Percentiles rank a stretch among this genome's conserved stretches.
Conservation (phyloP, 2,797 vertebrate genomes). For the Phrynocephalus forsythii region DNA sequence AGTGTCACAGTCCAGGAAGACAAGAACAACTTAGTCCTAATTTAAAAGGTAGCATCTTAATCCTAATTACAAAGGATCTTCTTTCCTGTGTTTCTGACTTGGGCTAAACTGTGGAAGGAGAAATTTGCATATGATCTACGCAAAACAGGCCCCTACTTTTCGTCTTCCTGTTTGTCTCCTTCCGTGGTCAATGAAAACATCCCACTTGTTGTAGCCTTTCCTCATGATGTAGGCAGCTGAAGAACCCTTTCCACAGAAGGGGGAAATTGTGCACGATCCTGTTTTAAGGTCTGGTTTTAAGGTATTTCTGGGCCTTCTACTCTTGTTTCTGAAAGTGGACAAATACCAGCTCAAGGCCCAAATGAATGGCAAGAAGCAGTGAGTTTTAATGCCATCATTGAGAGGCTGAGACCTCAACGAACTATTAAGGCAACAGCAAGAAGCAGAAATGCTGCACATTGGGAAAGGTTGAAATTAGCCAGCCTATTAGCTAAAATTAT, state of each 20-base stretch:
- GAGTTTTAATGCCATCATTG: background rate
- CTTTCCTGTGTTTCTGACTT: background rate
- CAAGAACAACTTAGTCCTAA: fast-evolving
- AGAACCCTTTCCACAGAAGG: background rate
- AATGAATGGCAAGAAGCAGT: background rate
- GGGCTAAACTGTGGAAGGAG: background rate
- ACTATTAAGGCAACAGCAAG: background rate
- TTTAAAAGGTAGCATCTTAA: background rate
- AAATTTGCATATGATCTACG: background rate
- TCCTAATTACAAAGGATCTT: background rate
- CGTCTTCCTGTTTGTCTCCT: background rate
- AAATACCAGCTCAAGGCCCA: background rate
- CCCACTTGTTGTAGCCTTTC: background rate
- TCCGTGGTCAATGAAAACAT: background rate
- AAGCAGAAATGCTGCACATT: constrained; percentile 19
- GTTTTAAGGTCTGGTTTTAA: background rate
- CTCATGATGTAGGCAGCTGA: background rate
- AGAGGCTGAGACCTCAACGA: background rate
- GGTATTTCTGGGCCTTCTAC: background rate
- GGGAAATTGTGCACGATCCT: background rate
- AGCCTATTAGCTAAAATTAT: constrained; percentile 19
- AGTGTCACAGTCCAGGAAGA: background rate
- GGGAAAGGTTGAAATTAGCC: background rate
- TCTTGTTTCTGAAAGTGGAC: background rate
- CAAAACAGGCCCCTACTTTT: too few relatives aligned